Conservation (phyloP, 1,140 invertebrate species). For the Tribolium castaneum region DNA sequence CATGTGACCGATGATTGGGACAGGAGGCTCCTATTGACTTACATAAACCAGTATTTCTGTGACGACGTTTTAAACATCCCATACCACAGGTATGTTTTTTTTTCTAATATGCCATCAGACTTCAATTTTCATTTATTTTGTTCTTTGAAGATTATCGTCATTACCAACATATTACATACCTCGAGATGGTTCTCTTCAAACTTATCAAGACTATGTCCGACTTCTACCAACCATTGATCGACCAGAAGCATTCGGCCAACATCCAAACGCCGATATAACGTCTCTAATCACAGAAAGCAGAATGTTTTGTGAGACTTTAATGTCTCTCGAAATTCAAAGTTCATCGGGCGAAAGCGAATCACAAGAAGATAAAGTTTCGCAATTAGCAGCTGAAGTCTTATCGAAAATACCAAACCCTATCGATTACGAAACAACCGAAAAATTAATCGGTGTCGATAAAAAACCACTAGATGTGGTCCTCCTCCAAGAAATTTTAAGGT, state of each 20-base stretch:
- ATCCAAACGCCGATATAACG: conserved; percentile 92
- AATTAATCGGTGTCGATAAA: conserved; percentile 76
- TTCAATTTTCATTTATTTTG: too few relatives aligned
- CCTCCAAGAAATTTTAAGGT: conserved; percentile 79
- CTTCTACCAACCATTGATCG: conserved; percentile 80
- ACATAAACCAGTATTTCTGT: conserved; percentile 84
- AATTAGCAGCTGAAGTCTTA: conserved; percentile 77
- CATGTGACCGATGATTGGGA: conserved; percentile 97
- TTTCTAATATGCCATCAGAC: neutral
- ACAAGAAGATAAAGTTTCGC: conserved; percentile 71
- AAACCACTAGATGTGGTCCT: conserved; percentile 84
- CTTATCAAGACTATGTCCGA: conserved; percentile 82
- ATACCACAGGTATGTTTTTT: conserved; percentile 72
- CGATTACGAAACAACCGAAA: conserved; percentile 79
- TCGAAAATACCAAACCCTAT: conserved; percentile 77
- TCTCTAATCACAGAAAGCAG: conserved; percentile 82
- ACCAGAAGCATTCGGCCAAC: conserved; percentile 89
- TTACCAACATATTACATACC: conserved; percentile 83
- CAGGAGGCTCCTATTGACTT: conserved; percentile 81
- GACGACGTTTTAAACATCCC: conserved; percentile 73
- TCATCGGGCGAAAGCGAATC: conserved; percentile 66
- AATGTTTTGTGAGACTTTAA: conserved; percentile 82
- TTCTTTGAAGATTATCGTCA: conserved; percentile 68
- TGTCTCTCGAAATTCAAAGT: conserved; percentile 80
- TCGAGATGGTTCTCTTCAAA: conserved; percentile 81